A percentile compares a stretch with the other conserved stretches of the same genome.
phyloP scores from a whole-genome alignment of 2,113 vertebrate species.

The Sarotherodon lohbergeri region DNA sequence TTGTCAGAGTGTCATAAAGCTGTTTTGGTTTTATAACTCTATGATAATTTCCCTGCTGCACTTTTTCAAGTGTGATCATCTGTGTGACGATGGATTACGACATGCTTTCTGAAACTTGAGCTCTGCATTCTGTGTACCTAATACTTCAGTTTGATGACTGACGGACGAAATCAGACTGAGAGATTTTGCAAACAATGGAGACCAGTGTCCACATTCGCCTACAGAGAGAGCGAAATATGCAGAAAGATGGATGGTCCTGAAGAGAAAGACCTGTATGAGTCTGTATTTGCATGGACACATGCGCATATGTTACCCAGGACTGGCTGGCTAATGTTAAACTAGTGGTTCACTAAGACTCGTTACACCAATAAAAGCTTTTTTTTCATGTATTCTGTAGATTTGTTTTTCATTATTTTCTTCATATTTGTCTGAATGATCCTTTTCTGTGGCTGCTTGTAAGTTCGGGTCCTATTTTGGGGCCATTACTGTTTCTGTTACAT shows the following conservation, averaged over 20 bases:
- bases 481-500: not conserved
- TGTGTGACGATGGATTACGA: not conserved
- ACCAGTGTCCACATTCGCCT: not conserved
- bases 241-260: not conserved
- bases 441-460: not conserved
- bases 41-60: not conserved
- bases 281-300: not conserved
- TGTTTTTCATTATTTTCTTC: not conserved
- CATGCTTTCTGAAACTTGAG: not conserved
- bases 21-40: constrained; percentile 16
- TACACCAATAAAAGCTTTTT: not conserved
- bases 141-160: constrained; percentile 31
- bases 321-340: not conserved
- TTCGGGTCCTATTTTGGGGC: not conserved
- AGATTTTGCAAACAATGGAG: constrained; percentile 8
- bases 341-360: not conserved
- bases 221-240: not conserved
- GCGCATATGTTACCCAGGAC: not conserved
- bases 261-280: not conserved
- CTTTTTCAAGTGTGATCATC: not conserved
- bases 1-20: not conserved
- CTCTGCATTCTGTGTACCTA: not conserved
- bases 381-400: not conserved
- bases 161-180: not conserved
- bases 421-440: not conserved